Evolutionary conservation across 2,888 invertebrate species (phyloP), one percentile per base, ranked within the genome.

Genomic region (Monoplex corrugatus): DNA sequence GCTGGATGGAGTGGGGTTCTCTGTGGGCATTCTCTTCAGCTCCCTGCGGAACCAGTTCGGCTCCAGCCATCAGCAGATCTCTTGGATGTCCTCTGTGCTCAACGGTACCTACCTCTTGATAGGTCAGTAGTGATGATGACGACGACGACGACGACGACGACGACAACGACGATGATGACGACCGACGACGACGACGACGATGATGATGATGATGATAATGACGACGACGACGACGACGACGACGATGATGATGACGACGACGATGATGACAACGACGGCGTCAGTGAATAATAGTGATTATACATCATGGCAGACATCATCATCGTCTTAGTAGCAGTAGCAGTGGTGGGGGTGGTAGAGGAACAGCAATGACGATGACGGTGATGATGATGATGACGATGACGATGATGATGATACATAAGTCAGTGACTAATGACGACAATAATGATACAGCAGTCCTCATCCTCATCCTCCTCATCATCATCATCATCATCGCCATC

Each of bases 1-100:
- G 83, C 98, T 99, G n/a, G 99, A 99, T 95, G 99, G 99, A 78
- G 98, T 99, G 93, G 98, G 98, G 90, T 98, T 98, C 96, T 98
- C 98, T 63, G 98, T 98, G 93, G 98, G 98, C 16, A 97, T 97
- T 90, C 97, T 99, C 93, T 96, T 97, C 85, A 95, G 96, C 0
- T 96, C 97, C 3, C 98, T 99, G 82, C 96, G 97, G 87, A 91
- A 96, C 0, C 97, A 97, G 68, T 98, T 98, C 94, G 89, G 96
- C 0, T 97, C 97, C 95, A 98, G 93, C 88, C 98, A 98, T 92
- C 97, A 97, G 0, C 97, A 97, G 93, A 98, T 98, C 23, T 97
- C 98, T 0, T 97, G 98, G 87, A 98, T 99, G 75, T 98, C 98
- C 85, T 99, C 99, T 0, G 96, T 99, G 84, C 97, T 99, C 91